phyloP scores from a whole-genome alignment of 2,888 invertebrate genomes.

The Epinotia bilunana region DNA sequence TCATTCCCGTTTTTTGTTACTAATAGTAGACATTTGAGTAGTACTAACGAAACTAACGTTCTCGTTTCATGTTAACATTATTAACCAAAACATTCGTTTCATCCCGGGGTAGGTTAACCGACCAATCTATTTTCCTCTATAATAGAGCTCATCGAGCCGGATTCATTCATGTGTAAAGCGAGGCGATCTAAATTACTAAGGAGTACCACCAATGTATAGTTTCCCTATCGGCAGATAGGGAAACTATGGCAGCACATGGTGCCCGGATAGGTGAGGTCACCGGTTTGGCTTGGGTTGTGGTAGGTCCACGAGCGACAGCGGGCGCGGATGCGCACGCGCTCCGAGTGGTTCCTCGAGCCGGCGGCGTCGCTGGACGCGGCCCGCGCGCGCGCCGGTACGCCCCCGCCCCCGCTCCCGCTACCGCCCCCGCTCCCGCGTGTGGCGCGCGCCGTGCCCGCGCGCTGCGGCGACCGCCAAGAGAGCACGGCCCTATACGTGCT shows the following conservation, averaged over 20 bases:
- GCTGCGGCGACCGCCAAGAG: slow-evolving; percentile 64
- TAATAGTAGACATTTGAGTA: slow-evolving; percentile 33
- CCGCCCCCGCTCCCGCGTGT: slow-evolving; percentile 46
- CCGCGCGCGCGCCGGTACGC: slow-evolving; percentile 77
- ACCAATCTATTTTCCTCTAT: neutral
- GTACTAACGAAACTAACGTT: slow-evolving; percentile 42
- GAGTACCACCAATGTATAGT: slow-evolving; percentile 24
- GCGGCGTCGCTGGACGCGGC: slow-evolving; percentile 82
- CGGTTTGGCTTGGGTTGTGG: slow-evolving; percentile 54
- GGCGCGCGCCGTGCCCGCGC: slow-evolving; percentile 48
- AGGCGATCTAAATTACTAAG: neutral
- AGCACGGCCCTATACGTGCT: slow-evolving; percentile 81
- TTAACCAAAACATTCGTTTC: slow-evolving; percentile 27
- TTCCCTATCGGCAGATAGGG: slow-evolving; percentile 28
- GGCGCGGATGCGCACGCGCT: slow-evolving; percentile 97
- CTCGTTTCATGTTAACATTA: slow-evolving; percentile 43
- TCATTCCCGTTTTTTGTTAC: slow-evolving; percentile 43
- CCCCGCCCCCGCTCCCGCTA: slow-evolving; percentile 51
- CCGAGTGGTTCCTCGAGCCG: slow-evolving; percentile 97
- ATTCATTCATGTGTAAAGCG: slow-evolving; percentile 26
- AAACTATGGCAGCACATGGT: slow-evolving; percentile 3
- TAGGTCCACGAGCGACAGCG: slow-evolving; percentile 98
- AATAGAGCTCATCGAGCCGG: slow-evolving; percentile 36
- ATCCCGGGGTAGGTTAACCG: slow-evolving; percentile 22
- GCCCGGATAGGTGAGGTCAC: slow-evolving; percentile 47